Evolutionary conservation across 2,888 invertebrate genomes (phyloP), one percentile per base, ranked within the genome.

Genomic region (Abscondita cerata): DNA sequence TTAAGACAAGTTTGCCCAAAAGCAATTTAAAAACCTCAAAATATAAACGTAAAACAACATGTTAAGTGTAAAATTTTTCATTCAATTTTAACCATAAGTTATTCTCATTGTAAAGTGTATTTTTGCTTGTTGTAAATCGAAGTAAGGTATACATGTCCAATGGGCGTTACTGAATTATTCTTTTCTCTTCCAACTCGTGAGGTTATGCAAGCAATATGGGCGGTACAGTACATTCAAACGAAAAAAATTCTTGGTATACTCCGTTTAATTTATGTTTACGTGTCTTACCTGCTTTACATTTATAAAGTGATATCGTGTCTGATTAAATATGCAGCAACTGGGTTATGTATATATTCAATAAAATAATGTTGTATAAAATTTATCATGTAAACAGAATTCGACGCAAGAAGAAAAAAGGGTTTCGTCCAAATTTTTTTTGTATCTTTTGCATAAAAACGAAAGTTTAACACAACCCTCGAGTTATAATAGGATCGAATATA

Each of bases 151-250:
- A 80, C 80, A 80, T 80, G 80, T 80, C 79, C 77, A 75, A 77
- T 77, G 81, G 81, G 81, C 81, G 81, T 80, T 78, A 74, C 80
- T 75, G 78, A 80, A 80, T 80, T 81, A 80, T 80, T 81, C 81
- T 81, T 81, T 81, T 81, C 80, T 78, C 77, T 80, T 78, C 78
- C 76, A 77, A 75, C 80, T 80, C 81, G 80, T 81, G 81, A 80
- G 79, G 80, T 80, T 81, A 81, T 81, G 80, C 81, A 81, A 80
- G 80, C 80, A 76, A 76, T 79, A 81, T 81, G 81, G 81, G 81
- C 81, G 81, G 80, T 73, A 75, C 74, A 64, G 80, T 80, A 80
- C 78, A 80, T 62, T 78, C 78, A 66, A 67, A 64, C 68, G 62
- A 67, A 71, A 72, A 74, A 72, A 72, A 66, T 69, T 65, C 62